Evolutionary conservation across 2,888 invertebrate genomes (phyloP).

Genomic region (Octonoba sinensis): DNA sequence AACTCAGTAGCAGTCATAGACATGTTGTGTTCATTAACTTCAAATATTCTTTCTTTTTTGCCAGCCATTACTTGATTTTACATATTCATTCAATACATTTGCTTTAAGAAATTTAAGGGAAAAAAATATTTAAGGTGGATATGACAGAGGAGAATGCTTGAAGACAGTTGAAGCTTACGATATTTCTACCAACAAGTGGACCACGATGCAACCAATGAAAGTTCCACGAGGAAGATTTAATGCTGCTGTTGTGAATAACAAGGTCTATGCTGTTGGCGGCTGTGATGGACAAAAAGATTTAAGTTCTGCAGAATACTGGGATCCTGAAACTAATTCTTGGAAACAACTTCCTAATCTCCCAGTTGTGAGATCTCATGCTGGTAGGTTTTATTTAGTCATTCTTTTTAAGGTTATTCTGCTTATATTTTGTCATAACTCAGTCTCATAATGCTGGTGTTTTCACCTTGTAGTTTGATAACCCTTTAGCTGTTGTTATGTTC

Average conservation of each 20-base stretch:
- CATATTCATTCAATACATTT: too few relatives aligned
- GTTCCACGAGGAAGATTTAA: conserved; percentile 84
- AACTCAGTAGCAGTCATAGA: too few relatives aligned
- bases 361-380: conserved; percentile 79
- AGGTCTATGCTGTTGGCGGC: conserved; percentile 85
- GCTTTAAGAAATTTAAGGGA: too few relatives aligned
- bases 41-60: too few relatives aligned
- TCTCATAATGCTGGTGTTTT: too few relatives aligned
- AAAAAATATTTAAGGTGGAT: conserved; percentile 76
- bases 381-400: conserved; percentile 68
- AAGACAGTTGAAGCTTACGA: conserved; percentile 82
- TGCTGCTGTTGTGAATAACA: conserved; percentile 78
- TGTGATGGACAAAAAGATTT: conserved; percentile 87
- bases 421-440: too few relatives aligned
- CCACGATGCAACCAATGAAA: conserved; percentile 79
- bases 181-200: conserved; percentile 80
- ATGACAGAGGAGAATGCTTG: conserved; percentile 87
- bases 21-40: too few relatives aligned
- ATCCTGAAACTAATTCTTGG: conserved; percentile 74
- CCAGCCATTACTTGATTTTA: too few relatives aligned
- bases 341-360: conserved; percentile 75
- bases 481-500: background rate
- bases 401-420: too few relatives aligned
- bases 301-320: conserved; percentile 79
- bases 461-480: too few relatives aligned